Conservation (phyloP, 1,140 invertebrate species). For the Orchestia grillus region DNA sequence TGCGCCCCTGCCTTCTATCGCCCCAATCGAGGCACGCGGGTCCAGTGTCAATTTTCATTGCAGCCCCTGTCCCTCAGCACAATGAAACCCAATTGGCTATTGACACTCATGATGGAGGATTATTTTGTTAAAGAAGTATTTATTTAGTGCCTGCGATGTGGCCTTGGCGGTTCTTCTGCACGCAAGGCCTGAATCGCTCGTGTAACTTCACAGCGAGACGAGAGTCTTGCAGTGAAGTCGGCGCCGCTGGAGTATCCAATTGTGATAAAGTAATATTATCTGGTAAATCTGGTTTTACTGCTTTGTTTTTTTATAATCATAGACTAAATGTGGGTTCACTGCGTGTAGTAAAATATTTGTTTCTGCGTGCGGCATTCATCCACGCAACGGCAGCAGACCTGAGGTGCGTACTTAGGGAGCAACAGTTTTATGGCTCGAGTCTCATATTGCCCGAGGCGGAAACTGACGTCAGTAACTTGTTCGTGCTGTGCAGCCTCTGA, state of each 20-base stretch:
- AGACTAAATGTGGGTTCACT: too few species aligned
- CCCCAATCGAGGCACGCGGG: neutral
- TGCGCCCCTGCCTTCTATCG: neutral
- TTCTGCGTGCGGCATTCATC: too few species aligned
- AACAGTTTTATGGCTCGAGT: too few species aligned
- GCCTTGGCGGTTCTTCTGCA: neutral
- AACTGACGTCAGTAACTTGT: neutral
- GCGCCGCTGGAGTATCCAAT: too few species aligned
- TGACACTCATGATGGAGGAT: constrained; percentile 7
- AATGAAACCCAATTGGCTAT: neutral
- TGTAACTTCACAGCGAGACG: neutral
- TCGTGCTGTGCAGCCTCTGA: neutral
- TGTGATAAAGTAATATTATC: neutral
- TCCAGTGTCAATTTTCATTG: neutral
- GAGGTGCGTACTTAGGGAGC: too few species aligned
- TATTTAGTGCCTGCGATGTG: neutral
- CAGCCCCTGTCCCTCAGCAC: neutral
- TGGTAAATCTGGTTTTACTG: neutral
- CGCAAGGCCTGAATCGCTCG: neutral
- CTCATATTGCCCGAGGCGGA: too few species aligned
- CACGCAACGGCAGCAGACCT: too few species aligned
- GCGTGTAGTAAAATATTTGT: too few species aligned
- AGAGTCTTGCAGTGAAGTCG: neutral
- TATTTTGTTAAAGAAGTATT: neutral
- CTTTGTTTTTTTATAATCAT: neutral